Evolutionary conservation across 2,797 vertebrate genomes (phyloP).

Genomic region (Dermochelys coriacea): DNA sequence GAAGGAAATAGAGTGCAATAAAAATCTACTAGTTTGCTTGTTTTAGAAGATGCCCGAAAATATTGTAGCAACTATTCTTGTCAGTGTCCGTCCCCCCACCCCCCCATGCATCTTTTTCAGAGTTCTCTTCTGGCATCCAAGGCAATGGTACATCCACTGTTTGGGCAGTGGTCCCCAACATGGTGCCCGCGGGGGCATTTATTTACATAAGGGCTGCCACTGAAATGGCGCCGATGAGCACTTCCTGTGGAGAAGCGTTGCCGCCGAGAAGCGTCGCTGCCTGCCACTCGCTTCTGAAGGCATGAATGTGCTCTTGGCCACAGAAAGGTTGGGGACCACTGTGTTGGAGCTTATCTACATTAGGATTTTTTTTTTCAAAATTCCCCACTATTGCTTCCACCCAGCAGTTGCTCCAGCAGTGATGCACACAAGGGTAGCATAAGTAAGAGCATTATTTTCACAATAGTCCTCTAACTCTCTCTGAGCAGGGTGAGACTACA

Average conservation of each 20-base stretch:
- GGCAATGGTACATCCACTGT: background rate
- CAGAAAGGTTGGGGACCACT: too few relatives aligned
- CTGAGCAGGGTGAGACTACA: too few relatives aligned
- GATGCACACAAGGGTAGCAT: background rate
- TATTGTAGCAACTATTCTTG: background rate
- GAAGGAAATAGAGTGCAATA: background rate
- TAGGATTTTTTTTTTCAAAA: background rate
- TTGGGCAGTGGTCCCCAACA: too few relatives aligned
- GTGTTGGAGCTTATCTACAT: background rate
- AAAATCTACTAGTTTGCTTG: background rate
- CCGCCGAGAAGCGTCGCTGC: too few relatives aligned
- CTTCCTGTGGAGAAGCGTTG: too few relatives aligned
- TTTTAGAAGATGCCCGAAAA: background rate
- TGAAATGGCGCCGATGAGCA: too few relatives aligned
- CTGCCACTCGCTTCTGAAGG: too few relatives aligned
- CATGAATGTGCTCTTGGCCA: too few relatives aligned
- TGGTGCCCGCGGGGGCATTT: too few relatives aligned
- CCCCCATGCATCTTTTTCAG: background rate
- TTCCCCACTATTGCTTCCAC: background rate
- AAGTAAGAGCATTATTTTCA: background rate
- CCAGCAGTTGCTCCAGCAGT: background rate
- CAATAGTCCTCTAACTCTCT: too few relatives aligned
- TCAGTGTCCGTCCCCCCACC: too few relatives aligned
- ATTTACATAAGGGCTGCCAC: too few relatives aligned
- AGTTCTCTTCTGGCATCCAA: background rate